phyloP scores from a whole-genome alignment of 2,797 vertebrate species.

The Perodicticus potto region DNA sequence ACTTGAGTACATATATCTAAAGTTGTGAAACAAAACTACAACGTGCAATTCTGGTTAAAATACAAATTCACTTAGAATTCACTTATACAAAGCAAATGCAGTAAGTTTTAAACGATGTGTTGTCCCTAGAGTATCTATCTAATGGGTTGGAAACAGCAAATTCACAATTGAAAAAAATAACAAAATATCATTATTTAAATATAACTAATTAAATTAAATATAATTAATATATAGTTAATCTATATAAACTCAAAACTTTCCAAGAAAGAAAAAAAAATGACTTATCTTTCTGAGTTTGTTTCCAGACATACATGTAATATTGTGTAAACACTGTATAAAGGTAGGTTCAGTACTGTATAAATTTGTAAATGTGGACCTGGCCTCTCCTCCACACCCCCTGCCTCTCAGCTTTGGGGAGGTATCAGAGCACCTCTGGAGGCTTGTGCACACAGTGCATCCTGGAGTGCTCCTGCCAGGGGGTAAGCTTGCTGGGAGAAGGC shows the following conservation, averaged over 20 bases:
- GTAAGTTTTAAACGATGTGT: constrained; percentile 44
- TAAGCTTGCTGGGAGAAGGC: background rate
- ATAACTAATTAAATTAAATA: no score
- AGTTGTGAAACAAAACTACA: constrained; percentile 68
- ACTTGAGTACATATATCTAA: constrained; percentile 45
- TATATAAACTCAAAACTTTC: constrained; percentile 43
- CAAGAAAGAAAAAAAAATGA: constrained; percentile 7
- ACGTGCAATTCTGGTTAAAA: constrained; percentile 35
- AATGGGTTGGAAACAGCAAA: constrained; percentile 32
- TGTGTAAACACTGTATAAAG: background rate
- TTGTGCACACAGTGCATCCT: no score
- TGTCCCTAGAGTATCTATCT: constrained; percentile 36
- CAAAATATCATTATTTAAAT: background rate
- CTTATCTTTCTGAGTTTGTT: constrained; percentile 22
- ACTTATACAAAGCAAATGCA: constrained; percentile 32
- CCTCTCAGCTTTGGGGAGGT: background rate
- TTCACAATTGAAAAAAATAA: constrained; percentile 38
- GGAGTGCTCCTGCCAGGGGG: background rate
- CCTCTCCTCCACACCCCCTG: background rate
- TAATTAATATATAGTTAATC: background rate
- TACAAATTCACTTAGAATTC: constrained; percentile 33
- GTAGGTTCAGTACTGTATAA: background rate
- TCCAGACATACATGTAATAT: background rate
- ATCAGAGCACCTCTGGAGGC: background rate
- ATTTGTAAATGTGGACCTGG: background rate